Conservation (phyloP, 2,113 vertebrate genomes). For the Corydoras sp. region DNA sequence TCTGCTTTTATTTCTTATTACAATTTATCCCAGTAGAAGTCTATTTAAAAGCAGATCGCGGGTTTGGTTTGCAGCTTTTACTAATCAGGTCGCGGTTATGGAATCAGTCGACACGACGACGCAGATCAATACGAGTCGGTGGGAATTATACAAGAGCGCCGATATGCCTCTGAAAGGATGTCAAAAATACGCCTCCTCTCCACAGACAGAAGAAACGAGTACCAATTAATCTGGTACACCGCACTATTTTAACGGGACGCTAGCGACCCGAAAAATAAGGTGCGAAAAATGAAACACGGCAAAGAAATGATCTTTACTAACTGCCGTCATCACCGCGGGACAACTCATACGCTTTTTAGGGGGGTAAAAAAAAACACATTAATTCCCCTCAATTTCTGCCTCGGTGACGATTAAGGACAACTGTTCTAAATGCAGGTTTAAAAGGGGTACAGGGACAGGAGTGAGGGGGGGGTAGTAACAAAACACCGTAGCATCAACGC, state of each 20-base stretch:
- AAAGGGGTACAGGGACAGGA: no score
- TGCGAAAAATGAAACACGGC: slow-evolving; percentile 34
- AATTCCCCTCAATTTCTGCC: no score
- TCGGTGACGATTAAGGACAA: no score
- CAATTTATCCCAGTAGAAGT: no score
- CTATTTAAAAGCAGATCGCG: not conserved
- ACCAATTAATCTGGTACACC: not conserved
- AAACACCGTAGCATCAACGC: slow-evolving; percentile 50
- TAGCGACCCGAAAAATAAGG: slow-evolving; percentile 25
- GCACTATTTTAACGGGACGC: not conserved
- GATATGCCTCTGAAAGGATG: slow-evolving; percentile 11
- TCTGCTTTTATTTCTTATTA: no score
- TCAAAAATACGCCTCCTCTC: slow-evolving; percentile 8
- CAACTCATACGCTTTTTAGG: not conserved
- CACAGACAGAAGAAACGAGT: no score
- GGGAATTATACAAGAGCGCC: slow-evolving; percentile 16
- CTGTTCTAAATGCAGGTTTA: no score
- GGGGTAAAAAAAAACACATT: not conserved
- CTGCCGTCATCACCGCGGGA: slow-evolving; percentile 15
- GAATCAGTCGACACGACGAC: slow-evolving; percentile 52
- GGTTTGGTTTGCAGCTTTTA: not conserved
- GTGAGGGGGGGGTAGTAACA: slow-evolving; percentile 11
- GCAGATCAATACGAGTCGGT: slow-evolving; percentile 25
- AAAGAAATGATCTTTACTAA: slow-evolving; percentile 27
- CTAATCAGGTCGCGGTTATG: slow-evolving; percentile 33